Conservation (phyloP, 2,113 vertebrate genomes). For the Phycodurus eques region DNA sequence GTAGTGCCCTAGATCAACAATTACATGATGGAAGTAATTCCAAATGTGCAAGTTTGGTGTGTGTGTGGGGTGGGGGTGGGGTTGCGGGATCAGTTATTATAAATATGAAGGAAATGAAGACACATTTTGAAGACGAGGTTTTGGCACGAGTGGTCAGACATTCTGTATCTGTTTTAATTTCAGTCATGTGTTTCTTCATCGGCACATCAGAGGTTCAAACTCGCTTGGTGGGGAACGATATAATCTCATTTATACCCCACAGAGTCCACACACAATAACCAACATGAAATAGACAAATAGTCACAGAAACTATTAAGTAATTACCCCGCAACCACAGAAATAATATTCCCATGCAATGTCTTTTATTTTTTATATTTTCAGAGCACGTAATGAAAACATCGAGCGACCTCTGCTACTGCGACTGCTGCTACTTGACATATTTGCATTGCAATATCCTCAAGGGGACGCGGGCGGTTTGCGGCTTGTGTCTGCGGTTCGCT, state of each 20-base stretch:
- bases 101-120: slow-evolving; percentile 46
- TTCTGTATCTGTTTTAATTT: slow-evolving; percentile 33
- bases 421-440: slow-evolving; percentile 77
- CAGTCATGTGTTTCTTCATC: slow-evolving; percentile 34
- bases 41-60: slow-evolving; percentile 34
- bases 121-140: slow-evolving; percentile 31
- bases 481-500: slow-evolving; percentile 76
- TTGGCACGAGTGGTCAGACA: slow-evolving; percentile 34
- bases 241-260: slow-evolving; percentile 35
- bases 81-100: slow-evolving; percentile 33
- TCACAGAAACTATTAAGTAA: slow-evolving; percentile 12
- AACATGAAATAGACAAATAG: slow-evolving; percentile 28
- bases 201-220: slow-evolving; percentile 35
- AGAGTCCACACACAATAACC: slow-evolving; percentile 31
- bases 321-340: slow-evolving; percentile 12
- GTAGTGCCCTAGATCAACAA: slow-evolving; percentile 52
- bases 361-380: slow-evolving; percentile 9
- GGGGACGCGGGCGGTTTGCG: slow-evolving; percentile 62
- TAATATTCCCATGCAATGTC: slow-evolving; percentile 26
- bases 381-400: slow-evolving; percentile 51
- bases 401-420: slow-evolving; percentile 83
- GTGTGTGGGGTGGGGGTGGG: not conserved
- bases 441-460: slow-evolving; percentile 66
- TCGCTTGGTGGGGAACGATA: slow-evolving; percentile 44
- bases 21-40: slow-evolving; percentile 60